These are phyloP conservation scores for Ictalurus punctatus DNA, from an alignment of 2,113 vertebrate species.

Conservation along the genomic window DNA sequence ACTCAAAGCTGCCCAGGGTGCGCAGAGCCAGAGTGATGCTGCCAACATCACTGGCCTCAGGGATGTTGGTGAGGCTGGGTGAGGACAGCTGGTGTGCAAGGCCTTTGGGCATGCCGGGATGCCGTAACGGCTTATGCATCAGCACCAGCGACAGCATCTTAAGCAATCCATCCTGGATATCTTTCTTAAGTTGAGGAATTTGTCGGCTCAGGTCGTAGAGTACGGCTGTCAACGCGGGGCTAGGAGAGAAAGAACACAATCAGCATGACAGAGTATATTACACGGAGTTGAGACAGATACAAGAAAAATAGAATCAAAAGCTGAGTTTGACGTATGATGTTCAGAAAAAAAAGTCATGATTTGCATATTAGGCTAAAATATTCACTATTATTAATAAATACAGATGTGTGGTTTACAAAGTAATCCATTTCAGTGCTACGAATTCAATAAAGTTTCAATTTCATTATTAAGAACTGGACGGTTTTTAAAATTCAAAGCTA, in stretches of 20 bases:
- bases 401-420: no score
- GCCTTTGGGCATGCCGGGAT: constrained; percentile 97
- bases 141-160: constrained; percentile 98
- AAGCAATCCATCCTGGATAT: constrained; percentile 96
- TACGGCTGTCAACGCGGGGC: constrained; percentile 93
- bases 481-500: no score
- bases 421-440: no score
- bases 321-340: no score
- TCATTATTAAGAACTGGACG: no score
- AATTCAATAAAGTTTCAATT: no score
- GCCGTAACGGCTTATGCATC: constrained; percentile 96
- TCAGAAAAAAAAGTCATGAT: no score
- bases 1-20: constrained; percentile 96
- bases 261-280: background rate
- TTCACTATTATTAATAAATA: no score
- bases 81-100: constrained; percentile 93
- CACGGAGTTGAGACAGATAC: no score
- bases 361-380: no score
- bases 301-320: no score
- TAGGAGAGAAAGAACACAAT: constrained; percentile 53
- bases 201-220: constrained; percentile 96
- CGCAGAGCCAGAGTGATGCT: constrained; percentile 95
- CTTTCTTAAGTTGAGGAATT: constrained; percentile 96
- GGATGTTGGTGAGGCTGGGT: constrained; percentile 93
- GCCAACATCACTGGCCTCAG: constrained; percentile 93